phyloP scores from a whole-genome alignment of 2,797 vertebrate genomes.

The Sebastiscus albofasciatus region DNA sequence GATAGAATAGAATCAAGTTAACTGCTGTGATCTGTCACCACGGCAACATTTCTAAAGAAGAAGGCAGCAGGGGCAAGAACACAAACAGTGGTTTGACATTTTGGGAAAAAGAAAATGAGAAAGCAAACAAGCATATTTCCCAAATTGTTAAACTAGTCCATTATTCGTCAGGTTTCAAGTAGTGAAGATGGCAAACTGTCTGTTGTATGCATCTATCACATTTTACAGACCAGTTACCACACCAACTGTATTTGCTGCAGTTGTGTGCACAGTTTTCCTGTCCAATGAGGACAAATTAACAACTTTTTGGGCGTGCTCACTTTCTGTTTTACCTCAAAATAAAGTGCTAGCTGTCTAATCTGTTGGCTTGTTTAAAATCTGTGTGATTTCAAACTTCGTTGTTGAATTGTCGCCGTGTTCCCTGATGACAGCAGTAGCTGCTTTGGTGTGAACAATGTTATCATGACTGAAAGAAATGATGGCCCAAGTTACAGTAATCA shows the following conservation, averaged over 20 bases:
- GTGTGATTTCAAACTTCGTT: not conserved
- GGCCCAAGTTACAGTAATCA: not conserved
- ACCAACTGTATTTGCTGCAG: not conserved
- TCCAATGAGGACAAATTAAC: not conserved
- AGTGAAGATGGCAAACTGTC: not conserved
- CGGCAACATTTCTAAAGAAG: not conserved
- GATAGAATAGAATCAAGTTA: not conserved
- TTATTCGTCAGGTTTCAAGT: not conserved
- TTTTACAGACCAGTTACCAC: not conserved
- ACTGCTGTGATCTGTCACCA: not conserved
- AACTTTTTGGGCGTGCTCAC: not conserved
- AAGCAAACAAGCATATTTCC: not conserved
- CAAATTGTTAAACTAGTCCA: not conserved
- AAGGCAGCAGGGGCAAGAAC: not conserved
- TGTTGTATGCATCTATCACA: not conserved
- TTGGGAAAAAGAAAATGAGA: not conserved
- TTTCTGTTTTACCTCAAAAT: not conserved
- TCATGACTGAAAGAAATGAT: not conserved
- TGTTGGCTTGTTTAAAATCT: not conserved
- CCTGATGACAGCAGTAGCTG: not conserved
- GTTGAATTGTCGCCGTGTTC: not conserved
- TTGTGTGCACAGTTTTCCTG: not conserved
- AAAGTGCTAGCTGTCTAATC: not conserved
- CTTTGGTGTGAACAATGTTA: not conserved
- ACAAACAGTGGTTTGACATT: not conserved